Conservation (phyloP, 2,797 vertebrate species). For the Myotis pilosus region DNA sequence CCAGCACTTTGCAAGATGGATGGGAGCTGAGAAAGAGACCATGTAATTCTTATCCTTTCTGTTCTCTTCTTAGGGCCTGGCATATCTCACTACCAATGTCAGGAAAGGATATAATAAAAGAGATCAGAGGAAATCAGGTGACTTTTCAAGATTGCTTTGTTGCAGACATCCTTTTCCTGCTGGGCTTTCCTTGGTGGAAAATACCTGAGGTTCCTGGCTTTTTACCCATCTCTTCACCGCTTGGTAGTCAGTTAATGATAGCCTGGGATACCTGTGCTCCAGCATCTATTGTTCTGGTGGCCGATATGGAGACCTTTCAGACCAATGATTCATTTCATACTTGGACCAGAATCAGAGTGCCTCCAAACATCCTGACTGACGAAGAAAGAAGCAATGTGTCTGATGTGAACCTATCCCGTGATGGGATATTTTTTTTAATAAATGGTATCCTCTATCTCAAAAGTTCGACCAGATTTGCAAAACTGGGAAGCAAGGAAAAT, state of each 20-base stretch:
- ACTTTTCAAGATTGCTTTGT: conserved; percentile 74
- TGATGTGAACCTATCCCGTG: neutral
- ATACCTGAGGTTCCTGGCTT: neutral
- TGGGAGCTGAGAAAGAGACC: neutral
- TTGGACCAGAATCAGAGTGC: conserved; percentile 56
- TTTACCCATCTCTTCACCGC: neutral
- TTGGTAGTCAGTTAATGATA: neutral
- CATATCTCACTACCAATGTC: neutral
- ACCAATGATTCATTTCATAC: conserved; percentile 67
- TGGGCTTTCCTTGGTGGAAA: neutral
- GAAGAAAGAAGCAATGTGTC: conserved; percentile 33
- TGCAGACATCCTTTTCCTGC: neutral
- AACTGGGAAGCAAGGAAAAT: neutral
- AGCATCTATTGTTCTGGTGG: neutral
- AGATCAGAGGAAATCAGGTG: conserved; percentile 50
- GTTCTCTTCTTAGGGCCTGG: conserved; percentile 65
- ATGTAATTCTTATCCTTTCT: neutral
- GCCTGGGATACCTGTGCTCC: neutral
- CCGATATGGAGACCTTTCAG: conserved; percentile 61
- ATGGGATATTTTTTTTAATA: conserved; percentile 57
- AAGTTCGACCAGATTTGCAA: neutral
- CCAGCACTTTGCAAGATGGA: neutral
- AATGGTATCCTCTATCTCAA: conserved; percentile 36
- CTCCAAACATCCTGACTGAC: conserved; percentile 17
- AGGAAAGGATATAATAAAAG: neutral